Base-by-base conservation (phyloP, 2,888 invertebrate species). In the Chrysina gloriosa region DNA sequence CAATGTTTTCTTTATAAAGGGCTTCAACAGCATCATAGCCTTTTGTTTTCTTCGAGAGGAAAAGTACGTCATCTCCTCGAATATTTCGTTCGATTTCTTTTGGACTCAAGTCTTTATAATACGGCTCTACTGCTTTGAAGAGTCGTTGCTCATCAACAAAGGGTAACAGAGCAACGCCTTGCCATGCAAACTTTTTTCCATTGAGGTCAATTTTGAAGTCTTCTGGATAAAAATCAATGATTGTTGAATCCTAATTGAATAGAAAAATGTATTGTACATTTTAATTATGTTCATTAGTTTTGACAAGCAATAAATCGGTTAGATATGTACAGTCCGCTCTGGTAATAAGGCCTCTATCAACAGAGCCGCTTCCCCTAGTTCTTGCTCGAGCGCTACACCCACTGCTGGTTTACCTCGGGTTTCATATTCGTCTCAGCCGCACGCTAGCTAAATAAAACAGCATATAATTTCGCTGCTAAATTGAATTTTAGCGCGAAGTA, bases 111-210 rank as follows among this genome's bases (percentile, higher is more conserved):
- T 89, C 85, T 0, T 87, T 85, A 78, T 98, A 97, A 73, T 92
- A 94, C 0, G 92, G 89, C 75, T 89, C 87, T 34, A 98, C 83
- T 0, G 97, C 95, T 76, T 90, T 90, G 80, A 94, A 93, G 63
- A 98, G 86, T 69, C 99, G 84, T 67, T 87, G 87, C 84, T 99
- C 98, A 75, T 99, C 98, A 0, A 99, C 98, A 84, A 99, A 99
- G 3, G 99, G 99, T 70, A 99, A 84, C 39, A 99, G 84, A 0
- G 98, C 99, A 1, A 99, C 99, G 47, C 99, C 98, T 85, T 98
- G 98, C 99, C 99, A 99, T 54, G 98, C 98, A 85, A 94, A 98
- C 84, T 97, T 98, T 85, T 99, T 99, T 29, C 99, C 99, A 84
- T 99, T 99, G 73, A 99, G 85, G 84, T 99, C 98, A 70, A 98